A percentile compares a stretch with the other conserved stretches of the same genome.
Conservation (phyloP, 2,797 vertebrate species). For the Phyllotis vaccarum region DNA sequence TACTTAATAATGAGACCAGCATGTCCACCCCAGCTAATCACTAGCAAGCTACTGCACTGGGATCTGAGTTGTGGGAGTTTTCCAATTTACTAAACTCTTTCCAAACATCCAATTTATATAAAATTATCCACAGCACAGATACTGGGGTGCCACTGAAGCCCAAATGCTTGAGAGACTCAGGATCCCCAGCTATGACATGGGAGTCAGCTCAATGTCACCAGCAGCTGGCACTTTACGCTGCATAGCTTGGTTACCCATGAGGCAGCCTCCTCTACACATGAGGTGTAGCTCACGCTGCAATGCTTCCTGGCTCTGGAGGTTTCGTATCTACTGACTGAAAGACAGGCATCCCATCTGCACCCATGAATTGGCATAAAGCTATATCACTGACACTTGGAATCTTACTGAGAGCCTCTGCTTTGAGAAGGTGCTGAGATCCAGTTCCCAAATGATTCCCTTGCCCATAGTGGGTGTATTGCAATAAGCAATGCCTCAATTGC, state of each 20-base stretch:
- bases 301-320: too few species aligned
- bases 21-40: rapidly evolving
- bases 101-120: neutral
- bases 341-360: too few species aligned
- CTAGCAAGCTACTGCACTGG: too few species aligned
- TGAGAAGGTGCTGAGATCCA: too few species aligned
- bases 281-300: neutral
- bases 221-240: rapidly evolving
- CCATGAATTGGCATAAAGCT: too few species aligned
- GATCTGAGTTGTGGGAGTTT: neutral
- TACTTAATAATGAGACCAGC: neutral
- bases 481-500: too few species aligned
- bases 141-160: neutral
- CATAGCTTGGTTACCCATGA: rapidly evolving
- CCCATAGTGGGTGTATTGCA: too few species aligned
- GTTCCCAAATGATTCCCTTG: too few species aligned
- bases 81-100: neutral
- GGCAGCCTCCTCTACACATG: neutral
- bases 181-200: neutral
- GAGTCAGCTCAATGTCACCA: neutral
- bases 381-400: too few species aligned
- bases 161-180: neutral
- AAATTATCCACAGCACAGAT: neutral
- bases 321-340: too few species aligned
- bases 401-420: too few species aligned